Evolutionary conservation across 2,888 invertebrate species (phyloP), one percentile per base, ranked within the genome.

Genomic region (Galerucella pusilla): DNA sequence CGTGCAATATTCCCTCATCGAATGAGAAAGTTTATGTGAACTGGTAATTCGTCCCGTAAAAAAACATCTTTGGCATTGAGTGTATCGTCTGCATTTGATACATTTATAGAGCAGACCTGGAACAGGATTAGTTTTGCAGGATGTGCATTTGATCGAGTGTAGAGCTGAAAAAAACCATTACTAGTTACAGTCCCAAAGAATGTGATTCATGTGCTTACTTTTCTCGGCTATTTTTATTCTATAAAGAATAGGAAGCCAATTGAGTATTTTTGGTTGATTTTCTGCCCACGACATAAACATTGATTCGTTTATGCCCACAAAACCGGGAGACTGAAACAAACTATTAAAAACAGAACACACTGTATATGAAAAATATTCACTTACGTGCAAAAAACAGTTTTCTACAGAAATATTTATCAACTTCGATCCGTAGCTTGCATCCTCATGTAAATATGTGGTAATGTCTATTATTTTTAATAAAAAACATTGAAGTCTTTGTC

Each of bases 261-360:
- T 89, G 12, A 93, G 85, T 54, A 92, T 88, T 80, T 91, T 91
- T 11, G 92, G 91, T 77, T 91, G 91, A 42, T 89, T 88, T 81
- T 90, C 88, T 65, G 94, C 89, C 96, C 96, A 96, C 75, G 89
- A 87, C 10, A 93, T 90, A 79, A 94, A 94, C 14, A 89, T 88
- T 68, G 91, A 90, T 81, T 93, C 91, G 61, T 90, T 90, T 61
- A 94, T 89, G 20, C 94, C 94, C 10, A 93, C 88, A 86, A 92
- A 91, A 25, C 93, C 93, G n/a, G 92, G 92, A 78, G 90, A 92
- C 93, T 93, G 85, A 76, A 85, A 45, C 49, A 28, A 25, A 67
- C 20, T 52, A 52, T 35, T 35, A 35, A 35, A 35, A 35, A 35
- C 28, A 28, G 28, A 28, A 28, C 35, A 28, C 11, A 65, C 35